Conservation (phyloP, 2,113 vertebrate genomes). For the Anhinga anhinga region DNA sequence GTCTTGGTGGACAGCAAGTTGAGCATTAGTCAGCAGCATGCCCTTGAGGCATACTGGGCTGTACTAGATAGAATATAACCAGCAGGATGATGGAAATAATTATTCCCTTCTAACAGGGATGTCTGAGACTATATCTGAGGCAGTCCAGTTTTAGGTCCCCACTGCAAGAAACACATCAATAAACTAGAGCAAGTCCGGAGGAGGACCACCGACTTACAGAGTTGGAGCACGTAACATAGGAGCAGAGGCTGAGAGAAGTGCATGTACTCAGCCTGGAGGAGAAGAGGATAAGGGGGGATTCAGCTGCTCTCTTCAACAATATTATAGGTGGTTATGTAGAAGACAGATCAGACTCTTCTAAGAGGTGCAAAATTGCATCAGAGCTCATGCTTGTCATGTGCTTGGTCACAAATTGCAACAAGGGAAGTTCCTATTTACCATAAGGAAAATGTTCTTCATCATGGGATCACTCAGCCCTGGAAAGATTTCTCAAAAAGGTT, state of each 20-base stretch:
- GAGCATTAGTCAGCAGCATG: background rate
- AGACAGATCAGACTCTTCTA: background rate
- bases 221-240: background rate
- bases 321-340: background rate
- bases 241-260: background rate
- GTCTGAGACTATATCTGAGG: background rate
- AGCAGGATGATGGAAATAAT: background rate
- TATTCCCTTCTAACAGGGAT: background rate
- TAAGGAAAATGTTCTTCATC: background rate
- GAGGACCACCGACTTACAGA: background rate
- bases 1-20: background rate
- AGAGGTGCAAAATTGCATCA: background rate
- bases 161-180: background rate
- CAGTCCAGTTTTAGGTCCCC: background rate
- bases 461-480: background rate
- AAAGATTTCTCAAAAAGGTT: background rate
- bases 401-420: background rate
- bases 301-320: background rate
- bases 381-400: background rate
- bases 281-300: background rate
- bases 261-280: background rate
- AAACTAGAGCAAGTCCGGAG: background rate
- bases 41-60: background rate
- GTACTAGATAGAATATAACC: background rate
- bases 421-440: background rate